Percentiles rank a stretch among this genome's conserved stretches.
Evolutionary conservation across 2,113 vertebrate genomes (phyloP).

Genomic region (Lipotes vexillifer): DNA sequence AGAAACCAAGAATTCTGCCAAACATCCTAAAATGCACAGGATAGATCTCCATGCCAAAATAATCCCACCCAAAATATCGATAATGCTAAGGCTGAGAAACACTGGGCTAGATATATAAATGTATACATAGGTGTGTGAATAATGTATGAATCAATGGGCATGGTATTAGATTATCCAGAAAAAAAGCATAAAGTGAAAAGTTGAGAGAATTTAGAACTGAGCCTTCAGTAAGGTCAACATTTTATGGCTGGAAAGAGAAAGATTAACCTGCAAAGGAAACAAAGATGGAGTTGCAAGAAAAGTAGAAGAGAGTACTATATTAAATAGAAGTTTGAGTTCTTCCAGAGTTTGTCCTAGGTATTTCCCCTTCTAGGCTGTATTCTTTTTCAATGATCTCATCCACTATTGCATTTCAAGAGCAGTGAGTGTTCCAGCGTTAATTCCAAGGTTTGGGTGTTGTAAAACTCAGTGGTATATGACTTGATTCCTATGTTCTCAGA

Average conservation of each 20-base stretch:
- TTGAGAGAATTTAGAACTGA: neutral
- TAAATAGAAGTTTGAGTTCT: neutral
- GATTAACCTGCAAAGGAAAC: neutral
- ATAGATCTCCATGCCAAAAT: neutral
- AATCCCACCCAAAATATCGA: neutral
- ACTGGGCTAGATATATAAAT: neutral
- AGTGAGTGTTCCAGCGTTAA: neutral
- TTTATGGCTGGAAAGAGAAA: neutral
- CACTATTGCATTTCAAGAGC: neutral
- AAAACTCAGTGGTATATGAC: neutral
- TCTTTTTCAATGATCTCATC: neutral
- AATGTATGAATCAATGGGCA: neutral
- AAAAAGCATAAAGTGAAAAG: neutral
- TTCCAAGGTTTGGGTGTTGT: neutral
- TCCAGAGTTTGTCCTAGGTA: neutral
- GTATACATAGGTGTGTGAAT: neutral
- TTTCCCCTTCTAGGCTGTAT: neutral
- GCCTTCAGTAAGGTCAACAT: neutral
- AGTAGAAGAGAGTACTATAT: neutral
- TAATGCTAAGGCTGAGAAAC: neutral
- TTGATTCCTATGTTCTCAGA: neutral
- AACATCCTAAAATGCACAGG: neutral
- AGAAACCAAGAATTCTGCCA: neutral
- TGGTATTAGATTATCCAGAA: neutral
- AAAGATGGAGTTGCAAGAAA: neutral